Evolutionary conservation across 2,113 vertebrate species (phyloP), one percentile per base, ranked within the genome.

Genomic region (Pholis gunnellus): DNA sequence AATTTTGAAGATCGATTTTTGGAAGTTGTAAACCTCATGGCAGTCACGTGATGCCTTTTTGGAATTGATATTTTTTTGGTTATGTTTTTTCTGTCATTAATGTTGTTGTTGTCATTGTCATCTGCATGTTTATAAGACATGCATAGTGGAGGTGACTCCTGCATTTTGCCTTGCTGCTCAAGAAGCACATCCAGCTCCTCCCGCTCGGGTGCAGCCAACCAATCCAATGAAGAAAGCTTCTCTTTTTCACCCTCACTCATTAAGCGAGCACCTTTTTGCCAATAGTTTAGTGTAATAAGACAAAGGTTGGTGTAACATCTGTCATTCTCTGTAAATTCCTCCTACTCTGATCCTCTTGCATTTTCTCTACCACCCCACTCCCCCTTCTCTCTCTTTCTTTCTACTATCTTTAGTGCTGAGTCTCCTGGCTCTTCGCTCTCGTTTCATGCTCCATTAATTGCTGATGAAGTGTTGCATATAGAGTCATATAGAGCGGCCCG

Each of bases 401-500:
- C 15, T 29, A 22, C 60, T 54, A 42, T 61, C 11, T 72, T 46
- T 68, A 60, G 72, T 57, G 34, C 63, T 69, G 44, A 34, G 31
- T 69, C 64, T 48, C 75, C 17, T 6, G 34, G 34, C 18, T 71
- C 48, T 38, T 75, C 59, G 27, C 10, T 79, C 31, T 74, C 9
- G 34, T 78, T 78, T 83, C 57, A 70, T n/a, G 67, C 80, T 60
- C 14, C 83, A 86, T 82, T 82, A 74, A 82, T 48, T 82, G 70
- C 84, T 74, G 64, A 78, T 78, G 63, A 85, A 67, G 61, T 78
- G 72, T 81, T 85, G 40, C 70, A 68, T 57, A 60, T 72, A 52
- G 27, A 36, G 65, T 66, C 61, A 29, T 52, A 57, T 44, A 29
- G 14, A 42, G 18, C 54, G 42, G 46, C 34, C 60, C 9, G 13